Conservation (phyloP, 2,113 vertebrate genomes). For the Phoxinus phoxinus region DNA sequence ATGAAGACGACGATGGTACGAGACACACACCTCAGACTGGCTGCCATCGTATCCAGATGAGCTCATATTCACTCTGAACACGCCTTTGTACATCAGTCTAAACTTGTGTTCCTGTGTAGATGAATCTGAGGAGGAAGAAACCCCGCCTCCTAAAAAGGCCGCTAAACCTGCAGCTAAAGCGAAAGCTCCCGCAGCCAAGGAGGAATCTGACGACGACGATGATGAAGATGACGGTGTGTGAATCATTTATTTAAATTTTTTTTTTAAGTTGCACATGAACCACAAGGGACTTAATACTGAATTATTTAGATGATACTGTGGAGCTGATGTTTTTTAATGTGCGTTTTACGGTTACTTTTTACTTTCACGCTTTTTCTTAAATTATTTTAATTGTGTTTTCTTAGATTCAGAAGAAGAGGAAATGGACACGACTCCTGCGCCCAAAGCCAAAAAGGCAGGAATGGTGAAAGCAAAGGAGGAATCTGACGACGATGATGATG, state of each 20-base stretch:
- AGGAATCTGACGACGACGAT: constrained; percentile 62
- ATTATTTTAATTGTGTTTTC: background rate
- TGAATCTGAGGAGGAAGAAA: constrained; percentile 80
- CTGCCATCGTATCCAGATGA: too few species aligned
- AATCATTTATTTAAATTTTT: too few species aligned
- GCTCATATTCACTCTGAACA: too few species aligned
- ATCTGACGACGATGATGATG: constrained; percentile 79
- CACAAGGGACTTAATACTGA: constrained; percentile 90
- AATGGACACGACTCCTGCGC: constrained; percentile 84
- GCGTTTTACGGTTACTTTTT: background rate
- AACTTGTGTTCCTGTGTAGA: constrained; percentile 47
- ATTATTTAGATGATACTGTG: constrained; percentile 71
- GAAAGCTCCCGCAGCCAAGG: constrained; percentile 40
- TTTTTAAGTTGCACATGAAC: constrained; percentile 66
- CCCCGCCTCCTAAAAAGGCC: constrained; percentile 74
- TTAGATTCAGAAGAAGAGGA: constrained; percentile 88
- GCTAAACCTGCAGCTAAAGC: constrained; percentile 55
- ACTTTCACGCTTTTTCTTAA: background rate
- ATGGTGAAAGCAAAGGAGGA: constrained; percentile 85
- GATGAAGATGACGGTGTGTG: background rate
- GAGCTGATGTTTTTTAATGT: constrained; percentile 77
- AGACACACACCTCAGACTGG: constrained; percentile 1
- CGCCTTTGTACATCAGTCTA: background rate
- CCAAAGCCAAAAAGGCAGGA: constrained; percentile 83
- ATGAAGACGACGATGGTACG: constrained; percentile 75